These are phyloP conservation scores for Solea solea DNA, from an alignment of 2,113 vertebrate genomes.

Conservation along the genomic window DNA sequence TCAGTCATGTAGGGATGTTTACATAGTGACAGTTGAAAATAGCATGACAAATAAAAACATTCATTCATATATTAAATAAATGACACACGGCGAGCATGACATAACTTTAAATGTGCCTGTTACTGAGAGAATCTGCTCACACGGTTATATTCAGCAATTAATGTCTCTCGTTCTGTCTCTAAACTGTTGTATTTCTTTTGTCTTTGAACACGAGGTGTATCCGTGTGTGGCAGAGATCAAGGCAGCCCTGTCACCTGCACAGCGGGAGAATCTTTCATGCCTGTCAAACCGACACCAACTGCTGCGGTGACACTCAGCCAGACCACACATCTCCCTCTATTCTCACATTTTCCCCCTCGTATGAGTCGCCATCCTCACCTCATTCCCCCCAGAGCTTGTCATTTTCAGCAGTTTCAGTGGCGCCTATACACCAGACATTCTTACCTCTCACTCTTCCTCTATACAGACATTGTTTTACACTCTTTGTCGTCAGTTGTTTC, in stretches of 20 bases:
- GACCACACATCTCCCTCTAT: slow-evolving; percentile 29
- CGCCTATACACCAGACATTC: slow-evolving; percentile 1
- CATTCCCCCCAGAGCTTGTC: slow-evolving; percentile 7
- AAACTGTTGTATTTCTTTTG: slow-evolving; percentile 16
- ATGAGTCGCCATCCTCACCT: slow-evolving; percentile 38
- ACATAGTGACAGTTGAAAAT: no score
- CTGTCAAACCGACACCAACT: slow-evolving; percentile 20
- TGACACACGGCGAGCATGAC: no score
- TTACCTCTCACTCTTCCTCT: slow-evolving; percentile 33
- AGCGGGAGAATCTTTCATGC: slow-evolving; percentile 22
- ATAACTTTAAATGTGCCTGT: no score
- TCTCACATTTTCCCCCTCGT: slow-evolving; percentile 33
- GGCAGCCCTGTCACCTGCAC: slow-evolving; percentile 29
- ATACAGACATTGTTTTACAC: slow-evolving; percentile 15
- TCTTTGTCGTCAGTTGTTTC: slow-evolving; percentile 23
- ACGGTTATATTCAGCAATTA: no score
- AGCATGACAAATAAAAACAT: no score
- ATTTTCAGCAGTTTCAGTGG: slow-evolving; percentile 17
- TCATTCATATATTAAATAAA: no score
- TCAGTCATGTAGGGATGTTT: no score
- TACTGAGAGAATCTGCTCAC: no score
- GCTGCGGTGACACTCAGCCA: slow-evolving; percentile 11
- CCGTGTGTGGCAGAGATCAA: slow-evolving; percentile 42
- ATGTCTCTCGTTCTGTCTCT: background rate
- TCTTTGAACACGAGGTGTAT: slow-evolving; percentile 18